Evolutionary conservation across 2,113 vertebrate genomes (phyloP).

Genomic region (Morone chrysops): DNA sequence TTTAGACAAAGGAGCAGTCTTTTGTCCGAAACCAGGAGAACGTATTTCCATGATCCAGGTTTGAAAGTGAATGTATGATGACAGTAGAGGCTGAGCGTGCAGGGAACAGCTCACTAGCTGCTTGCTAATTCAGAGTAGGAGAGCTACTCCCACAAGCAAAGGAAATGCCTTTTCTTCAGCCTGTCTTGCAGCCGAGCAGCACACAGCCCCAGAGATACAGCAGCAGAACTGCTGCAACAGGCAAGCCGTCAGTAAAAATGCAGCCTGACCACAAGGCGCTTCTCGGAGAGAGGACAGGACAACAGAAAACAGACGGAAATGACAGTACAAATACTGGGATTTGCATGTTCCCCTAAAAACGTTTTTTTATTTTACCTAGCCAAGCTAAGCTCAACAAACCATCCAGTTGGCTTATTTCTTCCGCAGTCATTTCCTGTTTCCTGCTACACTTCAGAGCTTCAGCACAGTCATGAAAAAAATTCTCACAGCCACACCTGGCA

Average conservation of each 20-base stretch:
- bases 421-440: constrained; percentile 76
- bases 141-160: constrained; percentile 58
- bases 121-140: constrained; percentile 64
- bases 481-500: constrained; percentile 57
- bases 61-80: constrained; percentile 41
- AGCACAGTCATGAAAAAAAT: constrained; percentile 40
- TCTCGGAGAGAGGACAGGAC: constrained; percentile 22
- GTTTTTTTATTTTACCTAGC: constrained; percentile 5
- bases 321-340: constrained; percentile 1
- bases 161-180: constrained; percentile 63
- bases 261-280: not conserved
- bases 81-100: constrained; percentile 32
- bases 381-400: constrained; percentile 54
- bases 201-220: constrained; percentile 30
- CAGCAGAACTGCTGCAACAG: constrained; percentile 37
- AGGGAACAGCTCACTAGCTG: constrained; percentile 41
- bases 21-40: constrained; percentile 40
- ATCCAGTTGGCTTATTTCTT: constrained; percentile 59
- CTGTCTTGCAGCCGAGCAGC: constrained; percentile 37
- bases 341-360: constrained; percentile 2
- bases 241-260: constrained; percentile 7
- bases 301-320: constrained; percentile 19
- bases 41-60: constrained; percentile 16
- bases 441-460: constrained; percentile 48
- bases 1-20: constrained; percentile 41